Conservation (phyloP, 2,797 vertebrate genomes). For the Ambastaia sidthimunki region DNA sequence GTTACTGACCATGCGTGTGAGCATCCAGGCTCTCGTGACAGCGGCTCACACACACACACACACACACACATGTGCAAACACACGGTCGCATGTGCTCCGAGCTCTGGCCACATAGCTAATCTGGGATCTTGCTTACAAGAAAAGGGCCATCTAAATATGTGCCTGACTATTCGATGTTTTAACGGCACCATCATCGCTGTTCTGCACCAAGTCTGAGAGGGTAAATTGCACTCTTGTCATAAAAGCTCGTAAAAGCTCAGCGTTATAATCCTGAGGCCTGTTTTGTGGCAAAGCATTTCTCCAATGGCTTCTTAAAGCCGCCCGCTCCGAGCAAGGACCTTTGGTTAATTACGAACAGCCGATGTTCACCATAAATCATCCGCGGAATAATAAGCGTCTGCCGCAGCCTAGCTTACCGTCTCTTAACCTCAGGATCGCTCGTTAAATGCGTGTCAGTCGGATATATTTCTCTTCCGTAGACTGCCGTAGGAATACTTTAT, state of each 20-base stretch:
- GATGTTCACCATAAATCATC: conserved; percentile 73
- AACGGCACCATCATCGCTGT: conserved; percentile 10
- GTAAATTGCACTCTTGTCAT: conserved; percentile 66
- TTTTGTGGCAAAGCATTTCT: conserved; percentile 72
- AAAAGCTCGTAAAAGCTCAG: conserved; percentile 68
- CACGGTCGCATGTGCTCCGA: conserved; percentile 5
- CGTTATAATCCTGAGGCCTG: conserved; percentile 67
- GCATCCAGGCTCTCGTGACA: conserved; percentile 79
- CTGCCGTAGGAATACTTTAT: conserved; percentile 63
- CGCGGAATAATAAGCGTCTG: conserved; percentile 75
- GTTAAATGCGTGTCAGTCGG: conserved; percentile 74
- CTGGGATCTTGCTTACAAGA: conserved; percentile 49
- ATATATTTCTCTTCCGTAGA: conserved; percentile 68
- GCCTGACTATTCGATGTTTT: conserved; percentile 15
- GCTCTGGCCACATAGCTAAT: background rate
- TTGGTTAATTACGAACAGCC: conserved; percentile 77
- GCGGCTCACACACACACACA: conserved; percentile 60
- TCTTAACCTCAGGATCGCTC: conserved; percentile 76
- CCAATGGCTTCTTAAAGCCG: conserved; percentile 68
- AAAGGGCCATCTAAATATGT: conserved; percentile 27
- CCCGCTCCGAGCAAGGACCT: conserved; percentile 66
- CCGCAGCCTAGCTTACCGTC: conserved; percentile 68
- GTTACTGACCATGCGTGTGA: conserved; percentile 84
- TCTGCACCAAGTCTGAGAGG: conserved; percentile 41
- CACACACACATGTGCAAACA: conserved; percentile 6